These are phyloP conservation scores for Camarhynchus parvulus DNA, from an alignment of 2,113 vertebrate genomes.

Conservation along the genomic window DNA sequence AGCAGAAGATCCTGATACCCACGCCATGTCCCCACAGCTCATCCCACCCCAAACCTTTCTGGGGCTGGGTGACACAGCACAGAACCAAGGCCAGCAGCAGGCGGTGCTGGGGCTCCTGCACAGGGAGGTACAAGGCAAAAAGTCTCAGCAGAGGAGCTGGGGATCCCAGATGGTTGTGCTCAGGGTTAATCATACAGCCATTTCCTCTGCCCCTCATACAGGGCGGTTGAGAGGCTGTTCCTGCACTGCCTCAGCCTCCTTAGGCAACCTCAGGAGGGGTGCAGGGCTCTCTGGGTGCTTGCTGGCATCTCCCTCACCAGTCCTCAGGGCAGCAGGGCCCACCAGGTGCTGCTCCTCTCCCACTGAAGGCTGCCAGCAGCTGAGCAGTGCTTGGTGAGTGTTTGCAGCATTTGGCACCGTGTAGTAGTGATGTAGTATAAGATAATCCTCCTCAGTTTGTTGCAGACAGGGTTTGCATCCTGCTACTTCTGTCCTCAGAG, in stretches of 20 bases:
- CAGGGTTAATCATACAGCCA: not conserved
- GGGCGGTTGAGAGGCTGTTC: not conserved
- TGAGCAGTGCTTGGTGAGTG: not conserved
- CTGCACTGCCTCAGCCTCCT: not conserved
- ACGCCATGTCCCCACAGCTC: fast-evolving
- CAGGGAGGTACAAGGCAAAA: not conserved
- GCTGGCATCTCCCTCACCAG: fast-evolving
- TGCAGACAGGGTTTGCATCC: not conserved
- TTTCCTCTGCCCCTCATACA: not conserved
- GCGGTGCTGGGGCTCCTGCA: fast-evolving
- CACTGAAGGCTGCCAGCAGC: not conserved
- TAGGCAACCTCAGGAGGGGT: not conserved
- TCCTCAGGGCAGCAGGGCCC: not conserved
- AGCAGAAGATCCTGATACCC: not conserved
- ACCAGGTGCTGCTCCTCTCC: not conserved
- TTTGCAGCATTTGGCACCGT: not conserved
- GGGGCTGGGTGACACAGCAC: not conserved
- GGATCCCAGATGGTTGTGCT: not conserved
- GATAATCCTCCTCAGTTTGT: not conserved
- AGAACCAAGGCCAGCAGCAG: not conserved
- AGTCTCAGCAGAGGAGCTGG: not conserved
- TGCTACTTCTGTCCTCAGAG: not conserved
- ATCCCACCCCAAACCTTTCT: not conserved
- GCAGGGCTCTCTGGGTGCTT: not conserved
- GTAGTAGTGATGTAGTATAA: not conserved